These are phyloP conservation scores for Charanyca ferruginea DNA, from an alignment of 2,888 invertebrate genomes.

Conservation along the genomic window DNA sequence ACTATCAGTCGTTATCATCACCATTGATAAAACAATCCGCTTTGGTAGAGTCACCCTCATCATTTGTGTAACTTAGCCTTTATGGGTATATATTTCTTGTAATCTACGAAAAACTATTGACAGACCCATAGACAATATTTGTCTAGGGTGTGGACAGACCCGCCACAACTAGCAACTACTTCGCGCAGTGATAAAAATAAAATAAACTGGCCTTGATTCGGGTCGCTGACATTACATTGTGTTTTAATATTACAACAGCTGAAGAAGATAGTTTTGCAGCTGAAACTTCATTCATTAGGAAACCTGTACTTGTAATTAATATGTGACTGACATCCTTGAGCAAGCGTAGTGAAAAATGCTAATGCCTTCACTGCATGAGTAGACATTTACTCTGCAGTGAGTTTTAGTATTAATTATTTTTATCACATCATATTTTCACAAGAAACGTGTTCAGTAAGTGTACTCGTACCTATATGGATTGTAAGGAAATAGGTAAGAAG, in stretches of 20 bases:
- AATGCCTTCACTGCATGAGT: too few species aligned
- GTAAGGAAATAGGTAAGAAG: too few species aligned
- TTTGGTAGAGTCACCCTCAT: slow-evolving; percentile 4
- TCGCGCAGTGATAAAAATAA: slow-evolving; percentile 26
- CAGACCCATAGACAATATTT: slow-evolving; percentile 22
- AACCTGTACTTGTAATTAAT: too few species aligned
- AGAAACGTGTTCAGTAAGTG: too few species aligned
- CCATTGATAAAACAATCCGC: not conserved
- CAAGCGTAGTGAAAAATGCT: not conserved
- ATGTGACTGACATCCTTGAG: too few species aligned
- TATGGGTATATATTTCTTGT: slow-evolving; percentile 8
- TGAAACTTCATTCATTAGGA: slow-evolving; percentile 18
- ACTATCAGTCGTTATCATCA: not conserved
- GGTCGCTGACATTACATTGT: slow-evolving; percentile 38
- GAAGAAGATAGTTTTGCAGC: slow-evolving; percentile 5
- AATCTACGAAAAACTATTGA: slow-evolving; percentile 33
- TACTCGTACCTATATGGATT: too few species aligned
- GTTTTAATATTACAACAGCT: slow-evolving; percentile 7
- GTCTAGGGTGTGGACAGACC: not conserved
- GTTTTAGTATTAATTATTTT: too few species aligned
- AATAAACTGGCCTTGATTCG: slow-evolving; percentile 35
- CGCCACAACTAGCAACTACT: slow-evolving; percentile 13
- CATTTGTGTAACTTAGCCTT: not conserved
- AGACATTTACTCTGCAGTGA: too few species aligned
- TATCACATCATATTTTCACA: too few species aligned